These are phyloP conservation scores for Xyrauchen texanus DNA, from an alignment of 2,113 vertebrate genomes.

Conservation along the genomic window DNA sequence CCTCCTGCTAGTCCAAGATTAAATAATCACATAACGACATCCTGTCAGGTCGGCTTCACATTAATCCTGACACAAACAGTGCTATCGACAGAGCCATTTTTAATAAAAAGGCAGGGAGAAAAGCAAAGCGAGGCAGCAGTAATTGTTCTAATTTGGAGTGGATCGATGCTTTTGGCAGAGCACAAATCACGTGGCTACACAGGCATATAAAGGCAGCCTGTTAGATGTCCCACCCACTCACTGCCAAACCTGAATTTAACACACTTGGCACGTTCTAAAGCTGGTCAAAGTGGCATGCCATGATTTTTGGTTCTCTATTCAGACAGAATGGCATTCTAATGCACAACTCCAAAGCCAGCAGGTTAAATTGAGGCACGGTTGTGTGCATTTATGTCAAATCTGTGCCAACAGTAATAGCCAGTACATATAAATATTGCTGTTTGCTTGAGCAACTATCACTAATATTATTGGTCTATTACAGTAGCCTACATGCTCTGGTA, in stretches of 20 bases:
- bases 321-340: conserved; percentile 6
- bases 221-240: neutral
- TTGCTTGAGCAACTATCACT: neutral
- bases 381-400: neutral
- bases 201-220: conserved; percentile 61
- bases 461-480: too few relatives aligned
- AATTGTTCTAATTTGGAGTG: conserved; percentile 64
- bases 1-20: conserved; percentile 39
- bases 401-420: neutral
- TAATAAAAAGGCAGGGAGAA: conserved; percentile 56
- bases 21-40: conserved; percentile 62
- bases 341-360: neutral
- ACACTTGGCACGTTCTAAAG: conserved; percentile 55
- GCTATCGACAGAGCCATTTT: conserved; percentile 64
- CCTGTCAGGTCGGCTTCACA: conserved; percentile 56
- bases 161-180: conserved; percentile 65
- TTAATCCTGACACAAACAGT: conserved; percentile 62
- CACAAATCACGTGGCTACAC: conserved; percentile 66
- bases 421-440: neutral
- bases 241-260: conserved; percentile 61
- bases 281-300: conserved; percentile 47
- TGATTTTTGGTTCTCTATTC: conserved; percentile 45
- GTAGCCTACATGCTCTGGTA: too few relatives aligned
- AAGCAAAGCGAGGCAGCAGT: conserved; percentile 49
- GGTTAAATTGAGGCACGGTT: neutral